These are phyloP conservation scores for Metellina segmentata DNA, from an alignment of 2,888 invertebrate genomes.

Conservation along the genomic window DNA sequence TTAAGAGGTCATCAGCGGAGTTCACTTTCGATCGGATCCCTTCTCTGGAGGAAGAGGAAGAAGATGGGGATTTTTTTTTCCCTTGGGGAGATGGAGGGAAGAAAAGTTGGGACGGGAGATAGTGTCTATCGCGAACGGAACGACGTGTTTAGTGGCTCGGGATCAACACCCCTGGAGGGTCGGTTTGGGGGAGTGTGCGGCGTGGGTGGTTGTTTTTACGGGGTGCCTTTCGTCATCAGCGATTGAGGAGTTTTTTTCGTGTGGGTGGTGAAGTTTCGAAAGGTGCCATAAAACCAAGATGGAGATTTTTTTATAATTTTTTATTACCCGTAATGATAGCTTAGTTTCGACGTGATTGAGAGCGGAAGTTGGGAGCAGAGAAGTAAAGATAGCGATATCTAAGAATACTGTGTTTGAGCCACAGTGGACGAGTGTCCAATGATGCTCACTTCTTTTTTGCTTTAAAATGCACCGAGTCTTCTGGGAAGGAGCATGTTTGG, in stretches of 20 bases:
- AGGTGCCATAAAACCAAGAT: background rate
- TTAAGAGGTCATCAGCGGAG: conserved; percentile 51
- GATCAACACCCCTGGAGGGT: conserved; percentile 33
- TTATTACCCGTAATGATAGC: no score
- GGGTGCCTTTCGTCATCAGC: background rate
- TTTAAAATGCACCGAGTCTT: no score
- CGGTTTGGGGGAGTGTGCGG: background rate
- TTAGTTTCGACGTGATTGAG: no score
- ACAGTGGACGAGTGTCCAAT: no score
- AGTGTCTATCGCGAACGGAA: conserved; percentile 17
- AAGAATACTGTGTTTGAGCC: no score
- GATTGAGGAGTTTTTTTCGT: background rate
- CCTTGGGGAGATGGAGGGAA: background rate
- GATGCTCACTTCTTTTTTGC: no score
- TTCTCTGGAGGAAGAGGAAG: background rate
- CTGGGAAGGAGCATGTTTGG: background rate
- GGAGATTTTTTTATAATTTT: no score
- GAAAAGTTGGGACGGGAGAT: background rate
- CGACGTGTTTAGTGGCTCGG: conserved; percentile 31
- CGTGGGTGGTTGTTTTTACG: conserved; percentile 43
- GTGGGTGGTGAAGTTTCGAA: background rate
- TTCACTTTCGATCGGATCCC: conserved; percentile 24
- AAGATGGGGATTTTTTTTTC: background rate
- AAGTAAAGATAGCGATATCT: no score
- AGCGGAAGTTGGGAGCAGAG: no score